Evolutionary conservation across 2,113 vertebrate species (phyloP), one percentile per base, ranked within the genome.

Genomic region (Saccopteryx leptura): DNA sequence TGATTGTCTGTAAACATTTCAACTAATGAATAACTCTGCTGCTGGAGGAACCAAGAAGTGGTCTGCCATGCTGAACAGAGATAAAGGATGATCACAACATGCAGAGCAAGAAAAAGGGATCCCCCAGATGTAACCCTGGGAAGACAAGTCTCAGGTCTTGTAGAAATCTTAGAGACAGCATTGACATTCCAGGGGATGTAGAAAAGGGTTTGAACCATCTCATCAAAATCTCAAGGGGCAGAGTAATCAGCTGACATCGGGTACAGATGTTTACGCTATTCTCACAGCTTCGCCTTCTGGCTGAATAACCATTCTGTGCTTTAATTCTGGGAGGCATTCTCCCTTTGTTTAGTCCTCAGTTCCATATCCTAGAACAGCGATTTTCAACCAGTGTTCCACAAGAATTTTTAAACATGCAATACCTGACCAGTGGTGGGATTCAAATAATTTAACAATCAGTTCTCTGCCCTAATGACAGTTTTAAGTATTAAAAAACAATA

Each of bases 361-460:
- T 63, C 89, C 61, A 52, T 24, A 72, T 26, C 61, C 78, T 74
- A 96, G 50, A 92, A 95, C 15, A 54, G 74, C 17, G 50, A 54
- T 54, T 54, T 76, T 76, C 50, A 76, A 76, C 28, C 9, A 8
- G 74, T 54, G 9, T 76, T 8, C 50, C 17, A 19, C 28, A 54
- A 54, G 50, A 76, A 54, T 54, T n/a, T 76, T 76, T 54, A 19
- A 54, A 31, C 17, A 19, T 54, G 74, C 9, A 76, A 76, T 31
- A 54, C 48, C 14, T 75, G 24, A 52, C 74, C 39, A 39, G 39
- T 39, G 39, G 39, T 39, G 39, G 39, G 39, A 39, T 39, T 39
- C 39, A 39, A 39, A 39, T 39, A 39, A 39, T 39, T 39, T 39
- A 39, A 39, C 39, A 39, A 39, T 39, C 39, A 39, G 39, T 39